Percentiles rank a stretch among this genome's conserved stretches.
Evolutionary conservation across 2,888 invertebrate species (phyloP).

Genomic region (Diploptera punctata): DNA sequence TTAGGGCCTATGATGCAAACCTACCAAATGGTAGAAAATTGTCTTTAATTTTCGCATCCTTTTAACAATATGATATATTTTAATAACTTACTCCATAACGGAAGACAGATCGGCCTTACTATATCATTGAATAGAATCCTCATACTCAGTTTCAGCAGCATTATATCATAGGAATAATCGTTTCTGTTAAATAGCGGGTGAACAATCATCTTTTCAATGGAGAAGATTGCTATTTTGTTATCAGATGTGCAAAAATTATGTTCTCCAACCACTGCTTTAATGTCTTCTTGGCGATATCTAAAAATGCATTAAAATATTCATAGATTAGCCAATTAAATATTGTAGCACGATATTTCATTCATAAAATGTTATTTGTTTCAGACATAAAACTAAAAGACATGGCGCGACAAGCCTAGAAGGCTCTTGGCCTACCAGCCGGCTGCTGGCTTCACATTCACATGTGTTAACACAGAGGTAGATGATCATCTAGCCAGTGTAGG

Average conservation of each 20-base stretch:
- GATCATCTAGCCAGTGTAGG: too few relatives aligned
- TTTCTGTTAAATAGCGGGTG: neutral
- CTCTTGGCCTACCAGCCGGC: too few relatives aligned
- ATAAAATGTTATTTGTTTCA: too few relatives aligned
- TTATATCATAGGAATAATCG: neutral
- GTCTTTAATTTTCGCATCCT: neutral
- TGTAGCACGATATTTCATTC: too few relatives aligned
- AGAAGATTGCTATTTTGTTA: neutral
- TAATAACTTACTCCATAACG: neutral
- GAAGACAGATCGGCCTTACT: constrained; percentile 1
- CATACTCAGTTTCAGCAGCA: constrained; percentile 8
- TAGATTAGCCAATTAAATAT: too few relatives aligned
- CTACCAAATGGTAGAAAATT: too few relatives aligned
- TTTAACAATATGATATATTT: neutral
- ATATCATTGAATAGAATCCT: neutral
- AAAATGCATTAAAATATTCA: too few relatives aligned
- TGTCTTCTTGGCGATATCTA: constrained; percentile 5
- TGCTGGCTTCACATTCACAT: too few relatives aligned
- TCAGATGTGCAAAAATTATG: neutral
- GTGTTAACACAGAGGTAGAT: too few relatives aligned
- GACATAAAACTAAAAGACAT: too few relatives aligned
- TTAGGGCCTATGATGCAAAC: neutral
- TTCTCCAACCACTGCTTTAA: constrained; percentile 12
- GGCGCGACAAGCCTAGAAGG: too few relatives aligned
- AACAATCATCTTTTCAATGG: neutral